These are phyloP conservation scores for Drosophila pruinosa DNA, from an alignment of 1,140 invertebrate species.

Conservation along the genomic window DNA sequence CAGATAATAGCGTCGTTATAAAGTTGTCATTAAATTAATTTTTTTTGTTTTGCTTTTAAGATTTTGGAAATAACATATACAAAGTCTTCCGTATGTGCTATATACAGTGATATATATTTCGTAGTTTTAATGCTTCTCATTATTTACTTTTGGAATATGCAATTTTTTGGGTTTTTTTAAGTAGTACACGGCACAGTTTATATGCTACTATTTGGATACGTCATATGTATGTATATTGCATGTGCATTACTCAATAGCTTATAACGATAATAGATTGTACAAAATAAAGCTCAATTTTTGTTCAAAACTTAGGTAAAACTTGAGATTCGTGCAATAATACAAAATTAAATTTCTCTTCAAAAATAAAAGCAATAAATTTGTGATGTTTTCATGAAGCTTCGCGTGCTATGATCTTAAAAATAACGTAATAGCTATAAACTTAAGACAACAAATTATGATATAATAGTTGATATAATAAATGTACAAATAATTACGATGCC, in stretches of 20 bases:
- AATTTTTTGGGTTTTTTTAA: conserved; percentile 30
- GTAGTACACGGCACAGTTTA: conserved; percentile 54
- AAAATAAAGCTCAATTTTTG: conserved; percentile 75
- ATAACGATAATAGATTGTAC: conserved; percentile 41
- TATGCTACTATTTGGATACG: conserved; percentile 74
- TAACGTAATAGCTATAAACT: conserved; percentile 18
- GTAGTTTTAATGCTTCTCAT: conserved; percentile 6
- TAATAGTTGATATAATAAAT: conserved; percentile 15
- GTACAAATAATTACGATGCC: conserved; percentile 32
- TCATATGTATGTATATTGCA: conserved; percentile 57
- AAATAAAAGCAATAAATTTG: conserved; percentile 20
- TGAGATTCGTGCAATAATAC: neutral
- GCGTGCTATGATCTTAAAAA: conserved; percentile 17
- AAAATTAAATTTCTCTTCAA: conserved; percentile 3
- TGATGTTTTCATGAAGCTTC: conserved; percentile 1
- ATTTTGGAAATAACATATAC: conserved; percentile 19
- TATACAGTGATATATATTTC: conserved; percentile 15
- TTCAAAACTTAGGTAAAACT: conserved; percentile 49
- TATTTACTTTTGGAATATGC: conserved; percentile 31
- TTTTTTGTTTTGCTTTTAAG: conserved; percentile 4
- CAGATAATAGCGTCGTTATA: conserved; percentile 3
- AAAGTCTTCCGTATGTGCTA: conserved; percentile 5
- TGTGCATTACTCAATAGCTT: conserved; percentile 37
- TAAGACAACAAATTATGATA: neutral
- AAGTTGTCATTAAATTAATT: conserved; percentile 4